phyloP scores from a whole-genome alignment of 2,888 invertebrate species.

The Ochropacha duplaris region DNA sequence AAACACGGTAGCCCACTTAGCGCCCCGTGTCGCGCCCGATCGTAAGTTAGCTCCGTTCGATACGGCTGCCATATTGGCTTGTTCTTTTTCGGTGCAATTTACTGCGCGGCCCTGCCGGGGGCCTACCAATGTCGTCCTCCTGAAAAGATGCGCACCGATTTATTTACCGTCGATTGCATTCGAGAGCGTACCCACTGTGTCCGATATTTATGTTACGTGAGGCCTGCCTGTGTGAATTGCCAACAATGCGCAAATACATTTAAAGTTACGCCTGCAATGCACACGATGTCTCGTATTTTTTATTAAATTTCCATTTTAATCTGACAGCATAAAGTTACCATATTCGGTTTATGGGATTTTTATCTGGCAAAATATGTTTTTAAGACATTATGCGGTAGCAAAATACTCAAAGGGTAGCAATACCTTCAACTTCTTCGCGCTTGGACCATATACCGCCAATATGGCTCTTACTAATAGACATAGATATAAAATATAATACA shows the following conservation, averaged over 20 bases:
- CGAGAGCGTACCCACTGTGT: conserved; percentile 69
- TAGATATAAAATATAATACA: conserved; percentile 56
- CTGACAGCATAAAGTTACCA: conserved; percentile 37
- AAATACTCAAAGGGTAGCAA: too few species aligned
- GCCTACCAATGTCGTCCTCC: conserved; percentile 55
- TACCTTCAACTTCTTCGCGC: too few species aligned
- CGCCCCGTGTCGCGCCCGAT: conserved; percentile 65
- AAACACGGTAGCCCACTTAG: conserved; percentile 81
- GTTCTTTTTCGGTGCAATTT: conserved; percentile 77
- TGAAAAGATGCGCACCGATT: conserved; percentile 68
- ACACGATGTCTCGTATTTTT: conserved; percentile 64
- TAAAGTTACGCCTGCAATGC: conserved; percentile 67
- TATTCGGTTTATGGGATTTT: conserved; percentile 54
- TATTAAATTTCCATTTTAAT: conserved; percentile 64
- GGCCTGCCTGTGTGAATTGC: conserved; percentile 56
- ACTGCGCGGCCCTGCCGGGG: conserved; percentile 66
- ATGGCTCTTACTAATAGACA: conserved; percentile 46
- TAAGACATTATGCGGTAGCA: conserved; percentile 32
- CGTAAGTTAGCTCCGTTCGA: conserved; percentile 75
- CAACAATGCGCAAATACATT: conserved; percentile 75
- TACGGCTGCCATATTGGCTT: conserved; percentile 72
- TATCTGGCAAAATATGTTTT: conserved; percentile 36
- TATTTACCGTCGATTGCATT: conserved; percentile 68
- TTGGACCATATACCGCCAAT: conserved; percentile 38
- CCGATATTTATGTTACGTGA: conserved; percentile 73